A percentile compares a stretch with the other conserved stretches of the same genome.
phyloP scores from a whole-genome alignment of 1,140 invertebrate species.

The Centruroides sculpturatus region DNA sequence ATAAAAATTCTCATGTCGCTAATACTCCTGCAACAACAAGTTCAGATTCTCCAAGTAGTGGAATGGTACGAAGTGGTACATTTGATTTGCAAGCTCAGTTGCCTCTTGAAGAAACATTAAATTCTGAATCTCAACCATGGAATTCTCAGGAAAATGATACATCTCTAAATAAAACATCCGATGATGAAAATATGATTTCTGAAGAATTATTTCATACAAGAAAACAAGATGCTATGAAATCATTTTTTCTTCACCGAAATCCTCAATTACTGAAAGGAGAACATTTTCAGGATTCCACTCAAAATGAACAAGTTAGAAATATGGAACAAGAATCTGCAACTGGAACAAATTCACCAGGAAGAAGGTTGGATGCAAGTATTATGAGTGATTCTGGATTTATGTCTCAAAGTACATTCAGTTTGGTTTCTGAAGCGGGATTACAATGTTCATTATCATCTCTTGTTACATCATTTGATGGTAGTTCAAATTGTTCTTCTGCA shows the following conservation, averaged over 20 bases:
- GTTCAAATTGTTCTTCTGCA: neutral
- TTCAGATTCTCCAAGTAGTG: neutral
- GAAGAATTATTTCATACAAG: neutral
- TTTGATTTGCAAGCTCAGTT: slow-evolving; percentile 15
- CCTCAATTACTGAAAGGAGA: neutral
- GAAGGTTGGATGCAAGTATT: slow-evolving; percentile 7
- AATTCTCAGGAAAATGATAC: neutral
- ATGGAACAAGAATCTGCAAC: too few species aligned
- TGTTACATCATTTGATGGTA: slow-evolving; percentile 8
- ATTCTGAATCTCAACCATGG: neutral
- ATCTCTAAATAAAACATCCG: neutral
- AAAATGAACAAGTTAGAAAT: neutral
- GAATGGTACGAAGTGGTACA: slow-evolving; percentile 17
- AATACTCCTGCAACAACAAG: too few species aligned
- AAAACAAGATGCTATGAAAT: neutral
- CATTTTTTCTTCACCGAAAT: neutral
- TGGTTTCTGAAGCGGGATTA: slow-evolving; percentile 9
- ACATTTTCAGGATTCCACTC: neutral
- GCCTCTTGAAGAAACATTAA: slow-evolving; percentile 8
- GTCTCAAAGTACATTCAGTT: slow-evolving; percentile 13
- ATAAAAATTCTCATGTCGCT: too few species aligned
- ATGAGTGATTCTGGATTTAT: slow-evolving; percentile 17
- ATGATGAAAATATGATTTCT: neutral
- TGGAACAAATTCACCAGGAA: neutral
- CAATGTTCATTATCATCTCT: slow-evolving; percentile 8